Evolutionary conservation across 2,888 invertebrate genomes (phyloP), one percentile per base, ranked within the genome.

Genomic region (Agonopterix arenella): DNA sequence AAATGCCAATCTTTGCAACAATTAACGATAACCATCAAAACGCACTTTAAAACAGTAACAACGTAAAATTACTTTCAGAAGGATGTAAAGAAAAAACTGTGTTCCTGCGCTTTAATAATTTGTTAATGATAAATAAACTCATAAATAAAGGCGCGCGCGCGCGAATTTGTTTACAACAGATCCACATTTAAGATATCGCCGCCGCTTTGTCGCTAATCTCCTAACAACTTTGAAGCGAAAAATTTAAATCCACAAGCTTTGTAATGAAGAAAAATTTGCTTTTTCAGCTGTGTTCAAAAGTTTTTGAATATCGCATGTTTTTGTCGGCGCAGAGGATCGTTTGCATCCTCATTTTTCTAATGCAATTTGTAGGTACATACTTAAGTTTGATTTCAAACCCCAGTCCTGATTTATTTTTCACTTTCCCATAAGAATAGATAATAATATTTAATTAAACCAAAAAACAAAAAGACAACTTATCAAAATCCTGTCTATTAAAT

Each of bases 61-160:
- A 58, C 57, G 64, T 68, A 69, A 70, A 74, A 76, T 72, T 70
- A 66, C 59, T 66, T 68, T 65, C 73, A 72, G 76, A 66, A 73
- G 71, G 71, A 60, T 59, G 62, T 59, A 45, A 8, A 38, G 40
- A 80, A 84, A 84, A 85, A 84, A 80, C 67, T 70, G 77, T 77
- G 70, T 74, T 68, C 71, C 69, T 68, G 73, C 75, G 80, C 78
- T 85, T 85, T 84, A 83, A 89, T 89, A 89, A 89, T 90, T 90
- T 84, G 89, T 84, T 89, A 89, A 89, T 90, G 89, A 89, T 89
- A 89, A 89, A 89, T 89, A 90, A 89, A 89, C 89, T 81, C 89
- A 89, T 90, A 90, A 90, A 89, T 89, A 72, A 77, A 63, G 66
- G 66, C 67, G 68, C 72, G 83, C 76, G 80, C 75, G 73, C 82